phyloP scores from a whole-genome alignment of 2,888 invertebrate genomes.

The Bhutanitis thaidina region DNA sequence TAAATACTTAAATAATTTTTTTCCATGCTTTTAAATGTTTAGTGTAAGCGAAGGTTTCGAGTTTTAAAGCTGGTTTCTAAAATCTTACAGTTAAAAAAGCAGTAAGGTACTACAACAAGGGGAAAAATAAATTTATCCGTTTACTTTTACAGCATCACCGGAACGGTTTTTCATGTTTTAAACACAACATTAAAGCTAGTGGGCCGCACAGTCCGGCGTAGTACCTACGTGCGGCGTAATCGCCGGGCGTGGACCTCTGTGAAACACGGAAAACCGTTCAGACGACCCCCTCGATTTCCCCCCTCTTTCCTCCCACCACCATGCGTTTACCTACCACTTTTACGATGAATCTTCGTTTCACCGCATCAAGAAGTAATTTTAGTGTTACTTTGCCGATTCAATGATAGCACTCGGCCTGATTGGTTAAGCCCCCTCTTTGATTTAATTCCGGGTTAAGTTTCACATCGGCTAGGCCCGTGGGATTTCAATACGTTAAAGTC shows the following conservation, averaged over 20 bases:
- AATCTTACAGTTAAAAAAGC: neutral
- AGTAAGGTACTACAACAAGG: constrained; percentile 5
- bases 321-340: constrained; percentile 64
- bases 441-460: constrained; percentile 79
- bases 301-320: constrained; percentile 34
- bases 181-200: constrained; percentile 69
- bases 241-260: constrained; percentile 68
- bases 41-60: too few species aligned
- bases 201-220: constrained; percentile 51
- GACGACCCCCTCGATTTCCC: constrained; percentile 50
- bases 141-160: constrained; percentile 71
- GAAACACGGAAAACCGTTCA: constrained; percentile 79
- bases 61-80: neutral
- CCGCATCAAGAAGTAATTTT: constrained; percentile 80
- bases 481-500: constrained; percentile 50
- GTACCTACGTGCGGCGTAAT: constrained; percentile 70
- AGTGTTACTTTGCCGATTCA: constrained; percentile 80
- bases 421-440: constrained; percentile 78
- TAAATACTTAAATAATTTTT: too few species aligned
- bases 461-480: constrained; percentile 65
- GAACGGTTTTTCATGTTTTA: constrained; percentile 77
- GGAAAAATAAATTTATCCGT: constrained; percentile 49
- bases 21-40: too few species aligned
- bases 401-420: constrained; percentile 79
- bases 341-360: constrained; percentile 80